Percentiles rank a stretch among this genome's conserved stretches.
Evolutionary conservation across 2,113 vertebrate genomes (phyloP).

Genomic region (Anguilla japonica): DNA sequence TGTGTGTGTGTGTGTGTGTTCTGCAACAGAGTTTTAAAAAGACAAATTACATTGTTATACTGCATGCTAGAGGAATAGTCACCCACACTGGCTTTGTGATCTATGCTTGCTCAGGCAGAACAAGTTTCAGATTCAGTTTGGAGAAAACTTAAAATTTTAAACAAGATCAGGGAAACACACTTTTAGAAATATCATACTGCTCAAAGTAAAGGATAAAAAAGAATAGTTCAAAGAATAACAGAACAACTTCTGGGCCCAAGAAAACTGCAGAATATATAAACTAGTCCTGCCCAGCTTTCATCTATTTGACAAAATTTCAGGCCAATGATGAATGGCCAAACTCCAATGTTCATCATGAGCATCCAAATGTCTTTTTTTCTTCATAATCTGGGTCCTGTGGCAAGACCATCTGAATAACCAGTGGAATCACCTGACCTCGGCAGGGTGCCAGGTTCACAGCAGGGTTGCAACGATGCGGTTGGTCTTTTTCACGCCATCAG

Average conservation of each 20-base stretch:
- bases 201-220: conserved; percentile 9
- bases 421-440: not conserved
- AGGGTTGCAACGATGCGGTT: not conserved
- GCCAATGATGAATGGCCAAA: no score
- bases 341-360: not conserved
- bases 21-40: not conserved
- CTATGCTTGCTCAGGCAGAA: not conserved
- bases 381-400: not conserved
- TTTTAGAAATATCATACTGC: conserved; percentile 38
- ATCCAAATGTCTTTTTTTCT: not conserved
- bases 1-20: not conserved
- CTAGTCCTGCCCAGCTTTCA: not conserved
- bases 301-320: not conserved
- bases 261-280: not conserved
- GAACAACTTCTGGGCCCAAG: conserved; percentile 2
- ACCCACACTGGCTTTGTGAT: not conserved
- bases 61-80: not conserved
- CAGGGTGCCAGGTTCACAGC: not conserved
- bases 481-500: not conserved
- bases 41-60: not conserved
- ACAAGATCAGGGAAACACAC: conserved; percentile 36
- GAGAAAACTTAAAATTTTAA: conserved; percentile 29
- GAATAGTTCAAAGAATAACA: conserved; percentile 31
- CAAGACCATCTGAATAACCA: not conserved
- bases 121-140: not conserved